Percentiles rank a stretch among this genome's conserved stretches.
Conservation (phyloP, 2,888 invertebrate genomes). For the Seira musarum region DNA sequence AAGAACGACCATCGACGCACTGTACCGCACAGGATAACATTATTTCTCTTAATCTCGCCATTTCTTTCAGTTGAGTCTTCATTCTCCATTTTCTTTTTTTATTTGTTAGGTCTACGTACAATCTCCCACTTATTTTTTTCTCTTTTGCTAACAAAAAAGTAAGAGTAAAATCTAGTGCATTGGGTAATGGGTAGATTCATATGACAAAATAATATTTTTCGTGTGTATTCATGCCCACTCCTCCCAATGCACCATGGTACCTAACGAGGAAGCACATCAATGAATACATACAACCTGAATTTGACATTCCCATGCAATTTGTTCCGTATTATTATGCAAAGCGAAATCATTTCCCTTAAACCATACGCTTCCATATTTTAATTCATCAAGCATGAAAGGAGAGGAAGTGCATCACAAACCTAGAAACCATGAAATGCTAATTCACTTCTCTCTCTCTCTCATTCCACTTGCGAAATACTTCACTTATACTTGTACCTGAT, state of each 20-base stretch:
- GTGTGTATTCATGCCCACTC: not conserved
- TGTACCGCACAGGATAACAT: not conserved
- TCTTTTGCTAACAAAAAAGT: not conserved
- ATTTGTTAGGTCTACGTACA: not conserved
- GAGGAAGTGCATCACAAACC: conserved; percentile 16
- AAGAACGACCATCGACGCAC: not conserved
- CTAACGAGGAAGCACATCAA: not conserved
- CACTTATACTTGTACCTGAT: not conserved
- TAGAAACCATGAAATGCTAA: conserved; percentile 22
- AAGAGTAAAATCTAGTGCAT: conserved; percentile 6
- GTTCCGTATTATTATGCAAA: conserved; percentile 3
- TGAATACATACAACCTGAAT: conserved; percentile 5
- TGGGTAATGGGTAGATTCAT: not conserved
- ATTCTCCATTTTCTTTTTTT: not conserved
- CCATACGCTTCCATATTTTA: not conserved
- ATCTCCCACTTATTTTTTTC: not conserved
- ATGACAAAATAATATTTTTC: not conserved
- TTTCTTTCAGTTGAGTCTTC: not conserved
- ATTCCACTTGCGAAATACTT: no score
- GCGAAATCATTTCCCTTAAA: not conserved
- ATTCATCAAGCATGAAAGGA: conserved; percentile 6
- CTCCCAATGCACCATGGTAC: no score
- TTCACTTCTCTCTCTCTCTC: not conserved
- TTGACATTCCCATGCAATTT: conserved; percentile 3
- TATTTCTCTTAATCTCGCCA: not conserved